Base-by-base conservation (phyloP, 2,113 vertebrate species). In the Festucalex cinctus region DNA sequence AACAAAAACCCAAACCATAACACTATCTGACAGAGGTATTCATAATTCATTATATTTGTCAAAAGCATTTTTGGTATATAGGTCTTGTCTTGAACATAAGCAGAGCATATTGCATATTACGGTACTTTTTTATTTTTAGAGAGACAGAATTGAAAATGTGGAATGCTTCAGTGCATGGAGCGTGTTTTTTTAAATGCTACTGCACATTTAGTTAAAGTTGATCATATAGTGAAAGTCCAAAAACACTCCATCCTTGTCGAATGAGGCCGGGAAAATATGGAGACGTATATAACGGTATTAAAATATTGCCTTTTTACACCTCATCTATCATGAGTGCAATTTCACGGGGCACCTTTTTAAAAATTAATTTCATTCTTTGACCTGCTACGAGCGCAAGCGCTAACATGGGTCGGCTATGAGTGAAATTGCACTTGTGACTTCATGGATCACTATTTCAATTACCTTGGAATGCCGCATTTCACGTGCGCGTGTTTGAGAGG, bases 261-360 rank as follows among this genome's bases (percentile, higher is more conserved):
- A 63, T 6, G 41, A 32, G 37, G 63, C 3, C 69, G 57, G 70
- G 64, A 66, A 76, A 75, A 51, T 73, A 76, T 75, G 82, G 79
- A 65, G 70, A 63, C 68, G 68, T 73, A 93, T 68, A 70, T 71
- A 93, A 93, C 93, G 93, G 91, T 91, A 94, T 94, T 95, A 93
- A 95, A 94, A 94, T 94, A 94, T 94, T 94, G 92, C 93, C 92
- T 95, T 95, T 93, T 95, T 93, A 88, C 90, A 92, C 90, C 89
- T 89, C 92, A 95, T 95, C 92, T 91, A 93, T 95, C 94, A 95
- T 88, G 86, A 89, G 92, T 89, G 89, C 91, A 95, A 95, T 95
- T 95, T 96, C 93, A 94, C 92, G 90, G 85, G 92, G 88, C 86
- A 72, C 81, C 91, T 94, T 93, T 94, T 94, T 88, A 94, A 95